These are phyloP conservation scores for Sebastes hopkinsi DNA, from an alignment of 2,797 vertebrate genomes.

Conservation along the genomic window DNA sequence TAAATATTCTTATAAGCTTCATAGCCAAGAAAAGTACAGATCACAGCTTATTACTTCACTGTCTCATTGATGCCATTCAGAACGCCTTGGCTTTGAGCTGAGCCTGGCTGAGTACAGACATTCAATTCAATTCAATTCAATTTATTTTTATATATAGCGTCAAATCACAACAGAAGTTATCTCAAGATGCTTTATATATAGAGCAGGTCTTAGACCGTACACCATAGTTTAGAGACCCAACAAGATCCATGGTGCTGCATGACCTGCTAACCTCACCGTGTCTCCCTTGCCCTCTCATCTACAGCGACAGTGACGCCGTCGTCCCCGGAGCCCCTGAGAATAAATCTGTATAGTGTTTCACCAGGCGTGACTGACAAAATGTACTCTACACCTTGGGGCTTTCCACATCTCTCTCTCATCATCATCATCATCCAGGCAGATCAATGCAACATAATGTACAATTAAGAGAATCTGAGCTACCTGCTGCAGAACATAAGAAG, in stretches of 20 bases:
- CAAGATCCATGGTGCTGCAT: slow-evolving; percentile 31
- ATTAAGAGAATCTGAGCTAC: slow-evolving; percentile 67
- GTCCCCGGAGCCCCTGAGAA: slow-evolving; percentile 2
- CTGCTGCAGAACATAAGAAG: background rate
- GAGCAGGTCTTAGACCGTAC: no score
- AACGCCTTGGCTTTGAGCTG: slow-evolving; percentile 82
- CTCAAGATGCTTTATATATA: no score
- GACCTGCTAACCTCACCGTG: slow-evolving; percentile 78
- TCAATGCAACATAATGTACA: background rate
- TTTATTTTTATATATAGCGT: no score
- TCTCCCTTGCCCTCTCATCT: slow-evolving; percentile 79
- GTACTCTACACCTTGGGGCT: slow-evolving; percentile 79
- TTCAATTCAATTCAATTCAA: no score
- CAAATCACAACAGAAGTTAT: no score
- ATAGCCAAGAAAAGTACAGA: slow-evolving; percentile 55
- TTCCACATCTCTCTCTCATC: slow-evolving; percentile 81
- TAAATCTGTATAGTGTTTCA: slow-evolving; percentile 61
- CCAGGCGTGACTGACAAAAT: slow-evolving; percentile 81
- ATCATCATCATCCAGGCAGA: slow-evolving; percentile 69
- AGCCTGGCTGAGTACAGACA: slow-evolving; percentile 75
- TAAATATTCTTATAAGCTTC: background rate
- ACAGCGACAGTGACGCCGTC: slow-evolving; percentile 51
- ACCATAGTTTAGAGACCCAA: no score
- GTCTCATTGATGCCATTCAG: slow-evolving; percentile 81
- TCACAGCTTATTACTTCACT: slow-evolving; percentile 82